Evolutionary conservation across 2,113 vertebrate genomes (phyloP).

Genomic region (Globicephala melas): DNA sequence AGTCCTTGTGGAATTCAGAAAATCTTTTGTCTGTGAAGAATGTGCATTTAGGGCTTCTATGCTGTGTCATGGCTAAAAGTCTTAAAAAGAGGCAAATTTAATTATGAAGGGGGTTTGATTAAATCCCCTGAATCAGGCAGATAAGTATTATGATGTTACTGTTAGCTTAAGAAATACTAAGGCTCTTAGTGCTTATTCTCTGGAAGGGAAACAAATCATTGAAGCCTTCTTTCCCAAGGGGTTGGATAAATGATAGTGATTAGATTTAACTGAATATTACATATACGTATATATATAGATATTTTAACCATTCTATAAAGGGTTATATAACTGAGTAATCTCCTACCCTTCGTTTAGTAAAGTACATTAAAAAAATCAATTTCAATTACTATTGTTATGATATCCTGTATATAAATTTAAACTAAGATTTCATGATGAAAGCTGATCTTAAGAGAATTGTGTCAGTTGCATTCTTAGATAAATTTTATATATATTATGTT

Average conservation of each 20-base stretch:
- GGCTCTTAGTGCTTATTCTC: neutral
- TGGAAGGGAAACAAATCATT: conserved; percentile 22
- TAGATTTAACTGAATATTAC: neutral
- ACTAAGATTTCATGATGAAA: conserved; percentile 22
- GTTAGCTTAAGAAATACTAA: neutral
- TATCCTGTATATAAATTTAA: neutral
- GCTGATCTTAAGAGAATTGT: conserved; percentile 10
- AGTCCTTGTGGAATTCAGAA: conserved; percentile 35
- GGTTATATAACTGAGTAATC: conserved; percentile 23
- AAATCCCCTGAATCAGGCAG: neutral
- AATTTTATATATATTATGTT: neutral
- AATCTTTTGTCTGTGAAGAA: conserved; percentile 24
- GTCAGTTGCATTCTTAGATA: neutral
- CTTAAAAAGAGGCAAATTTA: conserved; percentile 38
- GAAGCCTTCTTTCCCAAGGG: neutral
- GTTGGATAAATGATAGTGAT: conserved; percentile 5
- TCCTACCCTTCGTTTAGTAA: neutral
- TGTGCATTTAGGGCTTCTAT: neutral
- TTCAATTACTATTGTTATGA: conserved; percentile 23
- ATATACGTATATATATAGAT: neutral
- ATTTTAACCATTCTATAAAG: neutral
- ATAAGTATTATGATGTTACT: conserved; percentile 19
- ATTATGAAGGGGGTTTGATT: neutral
- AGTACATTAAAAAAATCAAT: conserved; percentile 17
- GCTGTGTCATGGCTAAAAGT: neutral